Evolutionary conservation across 2,113 vertebrate genomes (phyloP).

Genomic region (Panthera leo): DNA sequence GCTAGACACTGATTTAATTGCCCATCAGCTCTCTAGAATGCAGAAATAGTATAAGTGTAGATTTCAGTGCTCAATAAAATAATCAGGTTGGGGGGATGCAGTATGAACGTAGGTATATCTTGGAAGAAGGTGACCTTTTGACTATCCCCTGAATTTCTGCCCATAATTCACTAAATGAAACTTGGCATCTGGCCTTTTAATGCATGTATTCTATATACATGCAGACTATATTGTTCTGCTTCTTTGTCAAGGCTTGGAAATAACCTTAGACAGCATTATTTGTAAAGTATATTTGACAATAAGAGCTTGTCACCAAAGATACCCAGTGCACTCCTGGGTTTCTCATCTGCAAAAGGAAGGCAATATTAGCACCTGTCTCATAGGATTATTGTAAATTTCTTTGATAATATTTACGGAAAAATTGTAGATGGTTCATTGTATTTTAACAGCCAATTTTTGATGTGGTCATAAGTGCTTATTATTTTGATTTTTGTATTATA

Average conservation of each 20-base stretch:
- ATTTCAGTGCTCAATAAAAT: neutral
- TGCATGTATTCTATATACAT: no score
- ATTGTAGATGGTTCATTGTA: neutral
- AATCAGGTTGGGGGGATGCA: neutral
- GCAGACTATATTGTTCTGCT: neutral
- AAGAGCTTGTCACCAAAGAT: neutral
- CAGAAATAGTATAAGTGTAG: neutral
- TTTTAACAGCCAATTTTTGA: neutral
- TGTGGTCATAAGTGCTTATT: neutral
- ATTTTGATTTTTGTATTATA: neutral
- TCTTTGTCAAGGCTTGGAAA: neutral
- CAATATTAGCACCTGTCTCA: neutral
- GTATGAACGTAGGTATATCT: neutral
- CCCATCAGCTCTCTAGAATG: neutral
- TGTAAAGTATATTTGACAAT: neutral
- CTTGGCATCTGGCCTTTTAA: neutral
- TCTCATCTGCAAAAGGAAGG: neutral
- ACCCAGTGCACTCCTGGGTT: neutral
- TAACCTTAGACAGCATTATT: neutral
- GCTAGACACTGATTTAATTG: neutral
- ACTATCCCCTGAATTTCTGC: neutral
- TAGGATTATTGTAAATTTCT: neutral
- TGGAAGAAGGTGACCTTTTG: neutral
- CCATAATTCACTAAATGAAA: neutral
- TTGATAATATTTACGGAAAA: conserved; percentile 6